These are phyloP conservation scores for Aethina tumida DNA, from an alignment of 1,140 invertebrate genomes.

Conservation along the genomic window DNA sequence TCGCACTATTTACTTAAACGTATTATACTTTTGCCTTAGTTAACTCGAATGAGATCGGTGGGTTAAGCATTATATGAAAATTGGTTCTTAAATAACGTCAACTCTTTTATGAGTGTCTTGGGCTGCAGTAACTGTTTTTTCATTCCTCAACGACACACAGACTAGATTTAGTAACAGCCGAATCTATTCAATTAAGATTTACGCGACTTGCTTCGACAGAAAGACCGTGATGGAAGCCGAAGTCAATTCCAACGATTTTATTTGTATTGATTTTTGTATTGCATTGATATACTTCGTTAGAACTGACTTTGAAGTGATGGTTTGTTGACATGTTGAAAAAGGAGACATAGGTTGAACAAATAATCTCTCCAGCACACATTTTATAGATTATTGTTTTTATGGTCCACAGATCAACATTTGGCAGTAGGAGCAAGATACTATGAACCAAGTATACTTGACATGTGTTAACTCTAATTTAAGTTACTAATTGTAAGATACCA, in stretches of 20 bases:
- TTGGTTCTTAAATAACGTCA: neutral
- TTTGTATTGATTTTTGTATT: too few species aligned
- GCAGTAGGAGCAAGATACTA: slow-evolving; percentile 23
- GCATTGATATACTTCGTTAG: too few species aligned
- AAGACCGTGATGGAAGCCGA: neutral
- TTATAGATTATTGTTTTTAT: slow-evolving; percentile 17
- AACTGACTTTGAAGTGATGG: slow-evolving; percentile 7
- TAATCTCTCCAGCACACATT: slow-evolving; percentile 8
- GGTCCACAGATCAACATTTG: slow-evolving; percentile 23
- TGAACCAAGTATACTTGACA: too few species aligned
- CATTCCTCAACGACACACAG: slow-evolving; percentile 18
- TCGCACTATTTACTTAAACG: too few species aligned
- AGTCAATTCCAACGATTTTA: neutral
- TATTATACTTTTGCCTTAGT: too few species aligned
- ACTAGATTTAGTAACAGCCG: slow-evolving; percentile 31
- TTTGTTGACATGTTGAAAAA: slow-evolving; percentile 8
- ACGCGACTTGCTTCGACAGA: neutral
- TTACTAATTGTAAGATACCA: too few species aligned
- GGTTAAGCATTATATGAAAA: slow-evolving; percentile 1
- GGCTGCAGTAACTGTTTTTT: slow-evolving; percentile 8
- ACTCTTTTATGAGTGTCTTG: slow-evolving; percentile 2
- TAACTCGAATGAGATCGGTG: slow-evolving; percentile 4
- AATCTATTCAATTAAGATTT: slow-evolving; percentile 11
- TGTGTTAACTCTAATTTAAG: too few species aligned
- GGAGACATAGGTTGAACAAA: slow-evolving; percentile 1